Evolutionary conservation across 2,888 invertebrate species (phyloP), one percentile per base, ranked within the genome.

Genomic region (Lycia hirtaria): DNA sequence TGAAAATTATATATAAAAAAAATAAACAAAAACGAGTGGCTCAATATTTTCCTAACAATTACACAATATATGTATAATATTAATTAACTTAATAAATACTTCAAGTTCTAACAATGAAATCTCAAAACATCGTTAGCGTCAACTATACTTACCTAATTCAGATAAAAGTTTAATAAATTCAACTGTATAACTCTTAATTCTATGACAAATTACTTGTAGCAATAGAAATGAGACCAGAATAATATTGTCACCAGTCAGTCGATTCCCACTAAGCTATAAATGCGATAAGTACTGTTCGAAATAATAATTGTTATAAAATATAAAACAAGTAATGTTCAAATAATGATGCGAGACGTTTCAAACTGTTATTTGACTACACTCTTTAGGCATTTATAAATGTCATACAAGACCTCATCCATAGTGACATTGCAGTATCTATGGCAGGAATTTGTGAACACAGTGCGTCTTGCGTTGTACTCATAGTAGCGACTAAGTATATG

Each of bases 221-320:
- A 72, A 76, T 79, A 72, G 78, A 82, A 85, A 81, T 80, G 80
- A 85, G 83, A 85, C 85, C 87, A 79, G 80, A 79, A 75, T 75
- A 76, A 83, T 90, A 90, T 91, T 91, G 90, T 91, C 90, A 71
- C 76, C 73, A 73, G 76, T 91, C 91, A 91, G 90, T 91, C 90
- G 76, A 78, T 81, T 78, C 73, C 76, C 80, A 80, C 69, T 66
- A 71, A 72, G 75, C 80, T 83, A 56, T 59, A 60, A 79, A 77
- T 75, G 78, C 70, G 68, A 78, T 85, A 85, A 85, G 85, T 85
- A 83, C 81, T 71, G 73, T 73, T 38, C 75, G 71, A 75, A 78
- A 72, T 45, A 63, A 58, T 58, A 64, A 62, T n/a, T n/a, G n/a
- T n/a, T n/a, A n/a, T n/a, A n/a, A n/a, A n/a, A n/a, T n/a, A n/a